A percentile compares a stretch with the other conserved stretches of the same genome.
Evolutionary conservation across 2,888 invertebrate genomes (phyloP).

Genomic region (Lysandra bellargus): DNA sequence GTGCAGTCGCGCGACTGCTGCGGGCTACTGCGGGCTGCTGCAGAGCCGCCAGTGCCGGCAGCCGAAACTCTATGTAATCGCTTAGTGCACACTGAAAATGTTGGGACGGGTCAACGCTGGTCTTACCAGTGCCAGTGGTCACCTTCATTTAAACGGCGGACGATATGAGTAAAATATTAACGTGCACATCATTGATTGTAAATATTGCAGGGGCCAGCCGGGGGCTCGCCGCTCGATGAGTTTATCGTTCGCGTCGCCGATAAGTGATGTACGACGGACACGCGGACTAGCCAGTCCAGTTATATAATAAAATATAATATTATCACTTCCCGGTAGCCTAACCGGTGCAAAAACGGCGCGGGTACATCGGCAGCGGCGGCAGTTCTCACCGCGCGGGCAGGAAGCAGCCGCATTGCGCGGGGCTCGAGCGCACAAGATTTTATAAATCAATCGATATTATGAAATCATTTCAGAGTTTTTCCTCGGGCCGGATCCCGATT

Average conservation of each 20-base stretch:
- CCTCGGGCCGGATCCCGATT: neutral
- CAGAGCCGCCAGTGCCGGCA: neutral
- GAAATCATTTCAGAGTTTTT: neutral
- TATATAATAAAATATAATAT: constrained; percentile 24
- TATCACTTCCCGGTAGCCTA: constrained; percentile 19
- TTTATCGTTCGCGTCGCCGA: neutral
- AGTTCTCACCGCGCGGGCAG: constrained; percentile 20
- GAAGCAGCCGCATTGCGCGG: constrained; percentile 19
- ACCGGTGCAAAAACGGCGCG: neutral
- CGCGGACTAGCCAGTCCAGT: neutral
- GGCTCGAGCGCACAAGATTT: neutral
- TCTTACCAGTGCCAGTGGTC: neutral
- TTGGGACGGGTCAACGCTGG: neutral
- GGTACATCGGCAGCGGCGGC: neutral
- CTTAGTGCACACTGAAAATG: neutral
- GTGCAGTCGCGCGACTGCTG: constrained; percentile 10
- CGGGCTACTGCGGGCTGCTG: neutral
- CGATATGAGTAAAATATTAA: neutral
- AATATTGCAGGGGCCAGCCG: neutral
- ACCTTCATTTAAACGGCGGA: neutral
- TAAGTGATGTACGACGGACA: neutral
- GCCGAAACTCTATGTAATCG: neutral
- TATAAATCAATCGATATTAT: constrained; percentile 8
- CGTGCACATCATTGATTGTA: neutral
- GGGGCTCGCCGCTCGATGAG: neutral